A percentile compares a stretch with the other conserved stretches of the same genome.
These are phyloP conservation scores for Dasyornis broadbenti DNA, from an alignment of 2,113 vertebrate genomes.

Conservation along the genomic window DNA sequence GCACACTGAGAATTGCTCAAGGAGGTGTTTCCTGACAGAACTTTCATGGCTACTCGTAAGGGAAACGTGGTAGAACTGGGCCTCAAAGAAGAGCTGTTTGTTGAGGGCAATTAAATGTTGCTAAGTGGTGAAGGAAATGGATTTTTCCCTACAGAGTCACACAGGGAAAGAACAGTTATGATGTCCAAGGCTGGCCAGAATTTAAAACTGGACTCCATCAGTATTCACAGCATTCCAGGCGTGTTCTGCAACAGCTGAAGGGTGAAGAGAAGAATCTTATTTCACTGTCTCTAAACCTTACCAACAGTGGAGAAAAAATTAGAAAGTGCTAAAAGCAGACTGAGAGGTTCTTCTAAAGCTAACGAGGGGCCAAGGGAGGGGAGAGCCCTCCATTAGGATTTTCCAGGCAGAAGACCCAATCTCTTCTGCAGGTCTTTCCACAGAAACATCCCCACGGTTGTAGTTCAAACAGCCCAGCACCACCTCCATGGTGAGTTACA, in stretches of 20 bases:
- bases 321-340: background rate
- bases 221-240: background rate
- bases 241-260: background rate
- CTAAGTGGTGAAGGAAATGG: background rate
- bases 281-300: background rate
- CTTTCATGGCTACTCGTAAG: accelerated
- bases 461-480: background rate
- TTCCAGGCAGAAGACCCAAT: background rate
- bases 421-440: background rate
- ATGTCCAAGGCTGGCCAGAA: accelerated
- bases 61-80: background rate
- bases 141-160: background rate
- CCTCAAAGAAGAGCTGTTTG: background rate
- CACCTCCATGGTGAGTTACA: background rate
- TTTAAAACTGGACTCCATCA: background rate
- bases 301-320: background rate
- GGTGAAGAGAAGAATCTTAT: background rate
- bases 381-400: background rate
- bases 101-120: background rate
- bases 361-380: accelerated
- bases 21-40: accelerated
- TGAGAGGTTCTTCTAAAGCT: background rate
- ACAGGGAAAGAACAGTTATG: background rate
- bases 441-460: background rate
- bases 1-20: accelerated